Conservation (phyloP, 2,888 invertebrate genomes). For the Phanerotoma sp. region DNA sequence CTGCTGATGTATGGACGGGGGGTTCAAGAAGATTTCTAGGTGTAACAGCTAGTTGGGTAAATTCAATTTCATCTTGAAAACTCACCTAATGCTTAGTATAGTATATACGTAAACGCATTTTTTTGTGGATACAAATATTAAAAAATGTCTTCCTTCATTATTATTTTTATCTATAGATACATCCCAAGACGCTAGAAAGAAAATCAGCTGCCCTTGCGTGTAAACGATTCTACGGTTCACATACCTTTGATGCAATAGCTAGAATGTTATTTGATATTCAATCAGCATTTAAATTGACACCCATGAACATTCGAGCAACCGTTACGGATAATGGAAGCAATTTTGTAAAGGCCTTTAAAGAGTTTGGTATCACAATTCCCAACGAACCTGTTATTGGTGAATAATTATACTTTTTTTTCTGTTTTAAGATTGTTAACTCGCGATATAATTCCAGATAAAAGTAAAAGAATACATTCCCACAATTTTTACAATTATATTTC, state of each 20-base stretch:
- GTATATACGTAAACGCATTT: background rate
- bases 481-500: no score
- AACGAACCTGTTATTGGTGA: background rate
- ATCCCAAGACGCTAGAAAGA: conserved; percentile 11
- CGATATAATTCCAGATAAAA: no score
- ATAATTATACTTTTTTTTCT: background rate
- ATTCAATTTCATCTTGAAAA: background rate
- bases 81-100: no score
- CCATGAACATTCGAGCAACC: conserved; percentile 2
- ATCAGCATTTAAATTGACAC: conserved; percentile 15
- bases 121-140: background rate
- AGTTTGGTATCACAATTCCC: conserved; percentile 1
- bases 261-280: conserved; percentile 13
- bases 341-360: conserved; percentile 19
- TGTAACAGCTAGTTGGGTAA: conserved; percentile 18
- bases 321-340: conserved; percentile 21
- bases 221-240: conserved; percentile 20
- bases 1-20: conserved; percentile 22
- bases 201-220: conserved; percentile 26
- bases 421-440: no score
- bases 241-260: conserved; percentile 20
- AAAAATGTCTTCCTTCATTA: background rate
- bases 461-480: no score
- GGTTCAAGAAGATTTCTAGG: conserved; percentile 14
- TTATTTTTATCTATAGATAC: conserved; percentile 1